A percentile compares a stretch with the other conserved stretches of the same genome.
These are phyloP conservation scores for Scaeva pyrastri DNA, from an alignment of 2,888 invertebrate genomes.

Conservation along the genomic window DNA sequence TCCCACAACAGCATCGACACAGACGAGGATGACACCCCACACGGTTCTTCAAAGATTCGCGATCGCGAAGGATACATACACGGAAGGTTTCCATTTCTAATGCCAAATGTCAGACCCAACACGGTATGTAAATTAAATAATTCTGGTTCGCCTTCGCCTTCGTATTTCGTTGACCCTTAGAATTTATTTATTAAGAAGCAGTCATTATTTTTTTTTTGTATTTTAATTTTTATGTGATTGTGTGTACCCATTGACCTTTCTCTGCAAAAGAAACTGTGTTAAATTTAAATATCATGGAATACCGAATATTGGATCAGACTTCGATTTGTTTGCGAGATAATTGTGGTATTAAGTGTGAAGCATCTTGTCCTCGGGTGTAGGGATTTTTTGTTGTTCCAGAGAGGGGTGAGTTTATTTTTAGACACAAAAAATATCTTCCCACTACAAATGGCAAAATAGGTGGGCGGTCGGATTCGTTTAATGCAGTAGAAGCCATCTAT, in stretches of 20 bases:
- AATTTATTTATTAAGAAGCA: background rate
- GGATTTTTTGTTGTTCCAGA: slow-evolving; percentile 21
- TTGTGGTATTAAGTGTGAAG: background rate
- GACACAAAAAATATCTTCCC: slow-evolving; percentile 53
- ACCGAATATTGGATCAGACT: background rate
- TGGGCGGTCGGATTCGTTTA: slow-evolving; percentile 37
- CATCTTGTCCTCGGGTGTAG: background rate
- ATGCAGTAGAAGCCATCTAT: background rate
- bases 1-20: slow-evolving; percentile 61
- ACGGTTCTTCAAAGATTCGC: slow-evolving; percentile 31
- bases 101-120: slow-evolving; percentile 93
- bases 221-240: too few species aligned
- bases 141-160: background rate
- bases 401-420: slow-evolving; percentile 66
- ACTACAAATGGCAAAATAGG: slow-evolving; percentile 27
- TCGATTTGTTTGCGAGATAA: background rate
- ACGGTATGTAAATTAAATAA: slow-evolving; percentile 87
- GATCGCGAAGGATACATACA: slow-evolving; percentile 67
- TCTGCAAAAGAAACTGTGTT: slow-evolving; percentile 7
- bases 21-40: slow-evolving; percentile 37
- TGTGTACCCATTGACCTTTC: slow-evolving; percentile 1
- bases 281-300: slow-evolving; percentile 12
- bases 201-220: background rate
- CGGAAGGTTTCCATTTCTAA: slow-evolving; percentile 88
- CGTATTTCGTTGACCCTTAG: slow-evolving; percentile 6